A percentile compares a stretch with the other conserved stretches of the same genome.
Evolutionary conservation across 2,113 vertebrate genomes (phyloP).

Genomic region (Chloebia gouldiae): DNA sequence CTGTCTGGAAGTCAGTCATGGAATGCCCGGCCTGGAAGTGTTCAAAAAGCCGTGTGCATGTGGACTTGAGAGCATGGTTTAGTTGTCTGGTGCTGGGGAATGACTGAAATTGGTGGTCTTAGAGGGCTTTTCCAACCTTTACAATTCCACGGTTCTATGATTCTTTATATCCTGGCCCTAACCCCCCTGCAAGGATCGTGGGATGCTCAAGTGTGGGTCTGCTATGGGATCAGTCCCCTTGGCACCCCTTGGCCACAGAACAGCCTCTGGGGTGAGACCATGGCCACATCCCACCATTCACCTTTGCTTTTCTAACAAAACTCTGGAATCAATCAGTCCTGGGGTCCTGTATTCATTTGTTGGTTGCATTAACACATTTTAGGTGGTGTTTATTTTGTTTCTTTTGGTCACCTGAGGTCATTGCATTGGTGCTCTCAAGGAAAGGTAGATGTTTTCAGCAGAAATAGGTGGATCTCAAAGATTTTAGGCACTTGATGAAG

Average conservation of each 20-base stretch:
- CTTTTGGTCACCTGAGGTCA: rapidly evolving
- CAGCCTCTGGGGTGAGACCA: not conserved
- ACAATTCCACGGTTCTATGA: not conserved
- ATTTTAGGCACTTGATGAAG: not conserved
- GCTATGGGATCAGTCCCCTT: not conserved
- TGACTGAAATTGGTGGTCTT: too few species aligned
- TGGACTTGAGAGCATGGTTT: not conserved
- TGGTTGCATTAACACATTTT: not conserved
- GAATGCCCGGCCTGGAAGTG: not conserved
- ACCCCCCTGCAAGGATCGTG: not conserved
- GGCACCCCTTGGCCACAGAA: not conserved
- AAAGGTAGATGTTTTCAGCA: not conserved
- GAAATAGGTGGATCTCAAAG: not conserved
- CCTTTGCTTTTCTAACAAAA: not conserved
- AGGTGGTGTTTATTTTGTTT: rapidly evolving
- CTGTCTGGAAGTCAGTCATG: not conserved
- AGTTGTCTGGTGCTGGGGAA: not conserved
- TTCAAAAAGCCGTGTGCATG: not conserved
- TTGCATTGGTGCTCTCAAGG: not conserved
- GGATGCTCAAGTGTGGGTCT: not conserved
- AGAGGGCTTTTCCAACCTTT: not conserved
- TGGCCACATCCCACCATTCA: not conserved
- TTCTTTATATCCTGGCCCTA: not conserved
- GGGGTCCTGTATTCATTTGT: not conserved
- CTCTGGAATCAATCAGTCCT: too few species aligned